A percentile compares a stretch with the other conserved stretches of the same genome.
phyloP scores from a whole-genome alignment of 2,797 vertebrate genomes.

The Falco berigora region DNA sequence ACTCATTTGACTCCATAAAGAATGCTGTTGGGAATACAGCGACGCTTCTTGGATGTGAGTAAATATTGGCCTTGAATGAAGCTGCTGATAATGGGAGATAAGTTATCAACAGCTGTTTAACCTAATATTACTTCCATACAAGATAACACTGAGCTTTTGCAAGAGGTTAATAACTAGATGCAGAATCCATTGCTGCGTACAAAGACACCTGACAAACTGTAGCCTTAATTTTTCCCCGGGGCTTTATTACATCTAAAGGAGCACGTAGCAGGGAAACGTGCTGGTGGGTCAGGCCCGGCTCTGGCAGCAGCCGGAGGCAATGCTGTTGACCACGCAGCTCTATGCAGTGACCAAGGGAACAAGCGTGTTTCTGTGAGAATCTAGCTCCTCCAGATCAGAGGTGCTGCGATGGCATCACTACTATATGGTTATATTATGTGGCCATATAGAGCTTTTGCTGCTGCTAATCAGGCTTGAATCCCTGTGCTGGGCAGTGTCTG shows the following conservation, averaged over 20 bases:
- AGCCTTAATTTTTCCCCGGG: background rate
- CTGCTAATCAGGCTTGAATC: background rate
- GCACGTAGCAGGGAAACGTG: background rate
- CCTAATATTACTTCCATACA: background rate
- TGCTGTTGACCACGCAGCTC: background rate
- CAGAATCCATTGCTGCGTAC: background rate
- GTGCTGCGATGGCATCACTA: background rate
- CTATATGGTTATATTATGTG: rapidly evolving
- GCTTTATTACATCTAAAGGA: background rate
- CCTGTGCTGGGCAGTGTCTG: background rate
- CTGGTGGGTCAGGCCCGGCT: background rate
- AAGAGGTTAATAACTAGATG: constrained; percentile 13
- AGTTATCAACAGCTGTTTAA: constrained; percentile 52
- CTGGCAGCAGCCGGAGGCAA: background rate
- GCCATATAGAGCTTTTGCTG: background rate
- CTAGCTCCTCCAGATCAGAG: background rate
- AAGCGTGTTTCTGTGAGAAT: background rate
- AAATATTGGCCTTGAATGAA: constrained; percentile 6
- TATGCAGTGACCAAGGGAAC: background rate
- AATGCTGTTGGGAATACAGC: background rate
- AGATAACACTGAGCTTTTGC: background rate
- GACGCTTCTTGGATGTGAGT: background rate
- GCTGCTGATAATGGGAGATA: background rate
- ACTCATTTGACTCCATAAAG: background rate
- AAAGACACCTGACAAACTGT: background rate